Evolutionary conservation across 2,888 invertebrate species (phyloP), one percentile per base, ranked within the genome.

Genomic region (Drosophila demipolita): DNA sequence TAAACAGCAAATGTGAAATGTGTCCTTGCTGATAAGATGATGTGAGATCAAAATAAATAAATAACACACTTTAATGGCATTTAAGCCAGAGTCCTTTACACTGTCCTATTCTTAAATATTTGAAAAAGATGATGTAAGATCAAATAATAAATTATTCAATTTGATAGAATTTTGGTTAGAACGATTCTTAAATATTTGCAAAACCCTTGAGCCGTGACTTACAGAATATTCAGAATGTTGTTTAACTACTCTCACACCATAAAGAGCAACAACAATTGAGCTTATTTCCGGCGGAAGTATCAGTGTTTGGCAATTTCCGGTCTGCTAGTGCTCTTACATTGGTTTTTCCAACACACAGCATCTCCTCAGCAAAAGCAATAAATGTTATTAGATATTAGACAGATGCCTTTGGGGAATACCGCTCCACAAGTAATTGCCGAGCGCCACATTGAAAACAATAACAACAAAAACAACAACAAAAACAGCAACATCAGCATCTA

Each of bases 221-320:
- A 36, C 26, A 58, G 40, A 61, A 40, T 49, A 48, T 8, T 53
- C 3, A 4, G 4, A 33, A n/a, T 53, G 23, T 29, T 57, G 55
- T 26, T 36, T 35, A 45, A 42, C 42, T 40, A 45, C 23, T 58
- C 80, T 58, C 75, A 61, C 68, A 45, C 58, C 49, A 32, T 12
- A 17, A 26, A 15, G 29, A 32, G 57, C 61, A 88, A 77, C 81
- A 75, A 79, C 78, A 83, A 89, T 88, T 88, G 71, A 88, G 86
- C 86, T 75, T 76, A 91, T 90, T 88, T 87, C 91, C 87, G 90
- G 79, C 78, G 87, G 87, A 87, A 78, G 91, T 78, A 83, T 87
- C 90, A 88, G 87, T 75, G 77, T 87, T 90, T 74, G 83, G 86
- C 83, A 91, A 87, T 87, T 90, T 87, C 87, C 87, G 87, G 90